Evolutionary conservation across 2,797 vertebrate species (phyloP), one percentile per base, ranked within the genome.

Genomic region (Micropoecilia bifurca): DNA sequence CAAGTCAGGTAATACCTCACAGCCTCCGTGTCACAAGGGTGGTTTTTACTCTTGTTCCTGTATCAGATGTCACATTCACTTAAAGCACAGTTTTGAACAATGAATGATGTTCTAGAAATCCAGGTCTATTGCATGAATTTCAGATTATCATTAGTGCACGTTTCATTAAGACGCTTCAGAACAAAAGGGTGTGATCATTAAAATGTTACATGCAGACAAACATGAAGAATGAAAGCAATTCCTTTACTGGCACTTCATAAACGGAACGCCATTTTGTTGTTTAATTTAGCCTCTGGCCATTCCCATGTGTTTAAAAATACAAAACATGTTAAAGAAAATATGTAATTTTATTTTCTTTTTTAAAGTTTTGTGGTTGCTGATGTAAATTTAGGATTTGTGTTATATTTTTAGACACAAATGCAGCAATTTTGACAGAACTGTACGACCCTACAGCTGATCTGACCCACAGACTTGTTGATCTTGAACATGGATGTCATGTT

Each of bases 321-420:
- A 78, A 83, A 83, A 86, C 80, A 33, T 84, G 59, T 84, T 57
- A 68, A 41, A 45, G 73, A 68, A 79, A 66, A 47, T 1, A 6
- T 20, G 6, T 48, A 39, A 4, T 85, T 78, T 86, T 30, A 77
- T 76, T 78, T 80, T 10, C 18, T 41, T 68, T 85, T 83, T 82
- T 55, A n/a, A 76, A 85, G 77, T 3, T 81, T 87, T 91, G 81
- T 50, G 79, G 77, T 89, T 89, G 82, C 74, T 89, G 84, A 87
- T 85, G 79, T 89, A 85, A 93, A 91, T 85, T 83, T 94, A 90
- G 90, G 69, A 81, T 80, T 87, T 89, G 74, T 91, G 81, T 91
- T 90, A 80, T 88, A 90, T 90, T 90, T 83, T 89, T 92, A 85
- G 80, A 41, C 89, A 89, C 83, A 76, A 91, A 93, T 91, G 80